Base-by-base conservation (phyloP, 2,113 vertebrate genomes). In the Phocoena phocoena region DNA sequence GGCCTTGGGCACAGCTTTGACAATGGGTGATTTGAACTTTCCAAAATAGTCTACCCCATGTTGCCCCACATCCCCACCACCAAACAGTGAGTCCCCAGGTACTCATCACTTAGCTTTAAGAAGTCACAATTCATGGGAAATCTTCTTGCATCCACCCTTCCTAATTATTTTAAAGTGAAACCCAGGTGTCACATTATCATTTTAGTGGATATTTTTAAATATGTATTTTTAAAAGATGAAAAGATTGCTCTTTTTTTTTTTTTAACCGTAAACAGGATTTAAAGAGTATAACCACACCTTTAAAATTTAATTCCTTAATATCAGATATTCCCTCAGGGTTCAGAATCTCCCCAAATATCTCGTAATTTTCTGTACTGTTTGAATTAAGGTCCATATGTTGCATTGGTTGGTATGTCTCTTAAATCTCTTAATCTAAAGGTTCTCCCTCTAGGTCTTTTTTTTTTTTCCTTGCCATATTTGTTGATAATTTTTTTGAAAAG, bases 161-260 rank as follows among this genome's bases (percentile, higher is more conserved):
- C 7, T 33, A 90, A 1, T 90, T 93, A 80, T 74, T 95, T 93
- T 90, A 26, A 90, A 44, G 28, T 95, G 83, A 95, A 80, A n/a
- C 28, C 31, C 1, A 70, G 60, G 14, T 28, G 67, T 82, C 18
- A 70, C 23, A 73, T 88, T 82, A 81, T 63, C 50, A 80, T 55
- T 68, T 86, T 81, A 68, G n/a, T 87, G 62, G 18, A 31, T 93
- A 89, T 47, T 80, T 83, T 36, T 60, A 73, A 93, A 65, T 92
- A 28, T 21, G 21, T 77, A n/a, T 87, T 84, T 80, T 15, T 80
- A 60, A 80, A 95, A 89, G 15, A 50, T 89, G 68, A 92, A 86
- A 93, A 71, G 41, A 71, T 88, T 18, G 76, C 4, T 60, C 7
- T 53, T 53, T 53, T 53, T 68, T 95, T 83, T 53, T 68, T 95